These are phyloP conservation scores for Cacatua alba DNA, from an alignment of 2,113 vertebrate species.

Conservation along the genomic window DNA sequence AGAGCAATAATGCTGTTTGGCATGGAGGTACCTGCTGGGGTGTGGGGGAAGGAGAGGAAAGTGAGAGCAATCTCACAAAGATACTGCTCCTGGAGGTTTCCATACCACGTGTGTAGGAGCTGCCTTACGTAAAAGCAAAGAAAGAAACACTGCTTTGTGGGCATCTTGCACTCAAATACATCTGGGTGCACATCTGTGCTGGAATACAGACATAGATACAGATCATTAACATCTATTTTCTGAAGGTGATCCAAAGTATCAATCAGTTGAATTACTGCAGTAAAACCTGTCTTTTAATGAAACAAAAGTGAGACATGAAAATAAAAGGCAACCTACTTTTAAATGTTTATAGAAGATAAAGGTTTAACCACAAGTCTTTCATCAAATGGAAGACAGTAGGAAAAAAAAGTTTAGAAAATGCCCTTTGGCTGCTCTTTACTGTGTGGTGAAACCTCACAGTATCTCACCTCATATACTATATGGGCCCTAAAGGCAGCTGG, in stretches of 20 bases:
- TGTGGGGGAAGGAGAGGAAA: not conserved
- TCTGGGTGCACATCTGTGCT: constrained; percentile 48
- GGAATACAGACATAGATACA: constrained; percentile 43
- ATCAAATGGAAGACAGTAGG: constrained; percentile 77
- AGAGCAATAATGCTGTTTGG: not conserved
- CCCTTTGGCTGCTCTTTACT: constrained; percentile 77
- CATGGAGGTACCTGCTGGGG: not conserved
- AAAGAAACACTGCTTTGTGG: constrained; percentile 3
- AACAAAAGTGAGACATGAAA: constrained; percentile 76
- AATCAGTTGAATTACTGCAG: constrained; percentile 74
- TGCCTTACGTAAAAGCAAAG: not conserved
- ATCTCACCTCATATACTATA: constrained; percentile 78
- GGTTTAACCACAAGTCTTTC: constrained; percentile 80
- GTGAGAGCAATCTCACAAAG: not conserved
- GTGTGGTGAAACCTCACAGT: constrained; percentile 71
- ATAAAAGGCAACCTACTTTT: constrained; percentile 78
- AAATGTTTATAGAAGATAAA: constrained; percentile 80
- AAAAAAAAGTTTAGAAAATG: constrained; percentile 70
- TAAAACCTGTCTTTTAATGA: constrained; percentile 72
- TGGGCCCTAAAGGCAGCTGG: constrained; percentile 74
- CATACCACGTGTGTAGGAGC: not conserved
- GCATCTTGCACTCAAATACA: constrained; percentile 47
- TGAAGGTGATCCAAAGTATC: constrained; percentile 72
- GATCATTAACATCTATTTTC: constrained; percentile 76
- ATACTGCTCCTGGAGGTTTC: not conserved